phyloP scores from a whole-genome alignment of 2,888 invertebrate species.

The Andricus quercusramuli region DNA sequence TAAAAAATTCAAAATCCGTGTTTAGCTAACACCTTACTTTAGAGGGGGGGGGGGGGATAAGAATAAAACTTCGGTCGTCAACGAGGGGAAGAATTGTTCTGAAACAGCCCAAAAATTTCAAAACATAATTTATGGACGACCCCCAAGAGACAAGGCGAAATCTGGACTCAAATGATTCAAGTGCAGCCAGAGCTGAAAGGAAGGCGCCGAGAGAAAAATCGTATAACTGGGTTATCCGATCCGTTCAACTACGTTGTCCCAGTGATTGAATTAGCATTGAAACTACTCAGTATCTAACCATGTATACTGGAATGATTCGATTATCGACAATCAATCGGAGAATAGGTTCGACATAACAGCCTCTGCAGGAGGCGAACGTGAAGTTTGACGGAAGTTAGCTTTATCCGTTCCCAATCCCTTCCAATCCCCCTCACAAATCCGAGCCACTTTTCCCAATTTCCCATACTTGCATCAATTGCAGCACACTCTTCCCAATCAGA shows the following conservation, averaged over 20 bases:
- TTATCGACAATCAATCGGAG: constrained; percentile 61
- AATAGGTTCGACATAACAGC: constrained; percentile 49
- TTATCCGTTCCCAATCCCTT: constrained; percentile 27
- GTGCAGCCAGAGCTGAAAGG: constrained; percentile 1
- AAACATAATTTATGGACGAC: too few relatives aligned
- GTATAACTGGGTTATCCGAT: constrained; percentile 51
- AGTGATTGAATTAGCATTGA: constrained; percentile 57
- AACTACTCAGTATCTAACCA: constrained; percentile 53
- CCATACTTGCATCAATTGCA: constrained; percentile 24
- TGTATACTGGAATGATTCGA: constrained; percentile 56
- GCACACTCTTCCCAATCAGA: constrained; percentile 19
- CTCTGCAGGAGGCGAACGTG: constrained; percentile 47
- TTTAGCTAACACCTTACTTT: too few relatives aligned
- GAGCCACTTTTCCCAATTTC: constrained; percentile 11
- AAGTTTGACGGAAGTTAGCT: constrained; percentile 48
- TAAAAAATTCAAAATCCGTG: too few relatives aligned
- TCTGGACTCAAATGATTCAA: constrained; percentile 42
- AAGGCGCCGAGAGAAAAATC: constrained; percentile 45
- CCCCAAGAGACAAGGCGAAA: constrained; percentile 16
- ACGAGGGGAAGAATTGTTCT: too few relatives aligned
- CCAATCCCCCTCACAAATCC: background rate
- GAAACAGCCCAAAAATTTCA: too few relatives aligned
- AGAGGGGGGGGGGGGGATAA: too few relatives aligned
- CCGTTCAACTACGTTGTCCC: constrained; percentile 50
- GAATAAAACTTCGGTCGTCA: too few relatives aligned